Percentiles rank a stretch among this genome's conserved stretches.
Conservation (phyloP, 2,888 invertebrate species). For the Spisula subtruncata region DNA sequence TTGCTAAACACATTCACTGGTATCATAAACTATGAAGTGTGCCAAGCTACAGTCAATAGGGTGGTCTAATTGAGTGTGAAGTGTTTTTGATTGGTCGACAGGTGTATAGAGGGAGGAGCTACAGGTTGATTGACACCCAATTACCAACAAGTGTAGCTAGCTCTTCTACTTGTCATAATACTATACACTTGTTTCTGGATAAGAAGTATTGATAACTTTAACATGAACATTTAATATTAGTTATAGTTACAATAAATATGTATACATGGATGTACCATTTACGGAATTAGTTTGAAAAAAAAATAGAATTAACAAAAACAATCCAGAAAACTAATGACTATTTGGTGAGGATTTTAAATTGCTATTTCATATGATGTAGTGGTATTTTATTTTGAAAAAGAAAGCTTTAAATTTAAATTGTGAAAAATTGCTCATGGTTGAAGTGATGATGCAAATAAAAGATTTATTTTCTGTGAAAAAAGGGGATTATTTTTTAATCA, state of each 20-base stretch:
- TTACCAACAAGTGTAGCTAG: slow-evolving; percentile 70
- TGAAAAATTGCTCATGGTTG: slow-evolving; percentile 16
- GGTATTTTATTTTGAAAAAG: not conserved
- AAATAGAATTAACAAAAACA: not conserved
- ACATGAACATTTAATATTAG: slow-evolving; percentile 13
- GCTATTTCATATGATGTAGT: not conserved
- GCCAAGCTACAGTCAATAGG: slow-evolving; percentile 64
- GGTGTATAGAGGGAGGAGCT: slow-evolving; percentile 45
- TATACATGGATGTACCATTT: not conserved
- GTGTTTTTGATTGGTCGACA: slow-evolving; percentile 67
- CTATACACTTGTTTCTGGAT: slow-evolving; percentile 53
- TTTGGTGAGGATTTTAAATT: slow-evolving; percentile 18
- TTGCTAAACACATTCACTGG: slow-evolving; percentile 66
- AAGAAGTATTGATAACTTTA: slow-evolving; percentile 46
- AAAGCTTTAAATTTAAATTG: slow-evolving; percentile 15
- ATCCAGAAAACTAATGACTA: not conserved
- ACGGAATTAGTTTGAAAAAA: not conserved
- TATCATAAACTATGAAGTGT: slow-evolving; percentile 64
- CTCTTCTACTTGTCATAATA: slow-evolving; percentile 58
- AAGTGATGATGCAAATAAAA: slow-evolving; percentile 46
- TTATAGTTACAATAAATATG: not conserved
- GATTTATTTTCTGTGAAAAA: slow-evolving; percentile 33
- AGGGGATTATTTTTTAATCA: slow-evolving; percentile 61
- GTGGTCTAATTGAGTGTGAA: slow-evolving; percentile 51
- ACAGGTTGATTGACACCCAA: slow-evolving; percentile 60